Base-by-base conservation (phyloP, 2,797 vertebrate genomes). In the Pangasius larnaudii region DNA sequence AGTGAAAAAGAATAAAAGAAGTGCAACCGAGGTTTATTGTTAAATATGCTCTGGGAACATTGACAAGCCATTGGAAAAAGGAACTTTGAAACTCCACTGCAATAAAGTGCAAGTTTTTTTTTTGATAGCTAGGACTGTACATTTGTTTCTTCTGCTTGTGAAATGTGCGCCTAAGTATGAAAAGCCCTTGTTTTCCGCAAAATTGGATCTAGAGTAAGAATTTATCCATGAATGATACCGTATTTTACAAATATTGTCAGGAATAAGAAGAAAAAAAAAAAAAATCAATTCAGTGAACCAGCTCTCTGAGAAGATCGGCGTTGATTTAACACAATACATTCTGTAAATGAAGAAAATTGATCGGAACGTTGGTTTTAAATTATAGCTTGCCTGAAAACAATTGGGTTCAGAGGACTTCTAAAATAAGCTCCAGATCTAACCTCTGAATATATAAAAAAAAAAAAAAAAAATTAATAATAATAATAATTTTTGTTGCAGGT, bases 11-110 rank as follows among this genome's bases (percentile, higher is more conserved):
- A 86, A 86, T 78, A 77, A 49, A 30, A 93, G 92, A 94, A 95
- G 95, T 96, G 95, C 95, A 97, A 95, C 93, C 95, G 94, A 94
- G 93, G 95, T 98, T 98, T 97, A 97, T 98, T 98, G 95, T 97
- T 97, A 97, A 97, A 96, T 95, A 96, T 94, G 93, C 96, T 96
- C 94, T 96, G 97, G 97, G 97, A 97, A 99, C 97, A 98, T 96
- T 92, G 96, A 95, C 95, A 97, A 96, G 97, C 97, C 96, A 96
- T 96, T 91, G 84, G 92, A 91, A 93, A 93, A 96, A 96, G 95
- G 96, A 97, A 97, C 96, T 96, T 90, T 79, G 13, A 91, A 86
- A 91, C 83, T 91, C 93, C 93, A 93, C 93, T 92, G 95, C 95
- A 95, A 94, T 97, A 97, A 97, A 97, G 90, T 92, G 91, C 91